phyloP scores from a whole-genome alignment of 2,797 vertebrate species.

The Typhlichthys eigenmanni region DNA sequence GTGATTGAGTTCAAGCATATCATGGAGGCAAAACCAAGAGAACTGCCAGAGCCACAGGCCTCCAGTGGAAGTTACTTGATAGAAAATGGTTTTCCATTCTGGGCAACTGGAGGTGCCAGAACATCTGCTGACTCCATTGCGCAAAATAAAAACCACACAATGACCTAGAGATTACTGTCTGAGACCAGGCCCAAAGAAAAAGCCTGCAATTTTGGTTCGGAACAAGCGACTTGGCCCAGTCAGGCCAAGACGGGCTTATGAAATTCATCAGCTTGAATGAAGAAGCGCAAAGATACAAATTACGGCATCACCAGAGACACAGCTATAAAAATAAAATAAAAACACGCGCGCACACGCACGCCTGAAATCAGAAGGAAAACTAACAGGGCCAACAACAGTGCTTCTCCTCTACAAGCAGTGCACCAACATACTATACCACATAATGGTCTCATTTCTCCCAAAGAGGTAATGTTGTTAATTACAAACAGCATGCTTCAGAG shows the following conservation, averaged over 20 bases:
- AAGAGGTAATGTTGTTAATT: not conserved
- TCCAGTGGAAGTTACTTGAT: not conserved
- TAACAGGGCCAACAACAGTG: not conserved
- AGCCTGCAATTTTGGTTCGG: conserved; percentile 49
- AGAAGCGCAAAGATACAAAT: conserved; percentile 30
- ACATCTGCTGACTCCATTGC: conserved; percentile 52
- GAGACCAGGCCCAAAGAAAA: conserved; percentile 17
- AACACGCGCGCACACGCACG: no score
- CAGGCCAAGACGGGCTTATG: conserved; percentile 6
- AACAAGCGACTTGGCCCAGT: conserved; percentile 27
- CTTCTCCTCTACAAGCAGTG: not conserved
- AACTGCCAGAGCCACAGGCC: not conserved
- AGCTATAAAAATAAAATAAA: not conserved
- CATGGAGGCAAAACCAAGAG: not conserved
- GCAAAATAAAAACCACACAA: conserved; percentile 21
- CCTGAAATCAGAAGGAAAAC: not conserved
- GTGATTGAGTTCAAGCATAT: conserved; percentile 6
- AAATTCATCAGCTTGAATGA: conserved; percentile 27
- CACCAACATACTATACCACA: not conserved
- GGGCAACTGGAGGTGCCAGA: conserved; percentile 21
- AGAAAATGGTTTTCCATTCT: conserved; percentile 9
- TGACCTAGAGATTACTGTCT: conserved; percentile 37
- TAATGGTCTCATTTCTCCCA: not conserved
- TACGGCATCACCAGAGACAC: conserved; percentile 24
- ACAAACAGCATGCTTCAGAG: not conserved